These are phyloP conservation scores for Calvadosia cruxmelitensis DNA, from an alignment of 30 jellyfish, hydroid and myxozoan species.

Conservation along the genomic window DNA sequence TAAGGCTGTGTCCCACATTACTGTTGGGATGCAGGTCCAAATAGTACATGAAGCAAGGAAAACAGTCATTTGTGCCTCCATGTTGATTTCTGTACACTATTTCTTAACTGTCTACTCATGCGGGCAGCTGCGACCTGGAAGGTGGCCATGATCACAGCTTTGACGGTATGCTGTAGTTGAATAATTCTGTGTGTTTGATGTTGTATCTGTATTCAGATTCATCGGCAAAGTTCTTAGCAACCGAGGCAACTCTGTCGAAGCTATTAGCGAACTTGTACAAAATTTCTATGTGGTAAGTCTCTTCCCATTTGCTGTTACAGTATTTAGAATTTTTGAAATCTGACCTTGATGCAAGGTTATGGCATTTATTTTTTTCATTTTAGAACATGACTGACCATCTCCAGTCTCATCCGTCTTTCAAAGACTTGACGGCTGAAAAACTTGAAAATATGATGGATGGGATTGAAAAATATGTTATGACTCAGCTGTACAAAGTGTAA, in stretches of 20 bases:
- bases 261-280: constrained; percentile 82
- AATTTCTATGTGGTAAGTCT: constrained; percentile 73
- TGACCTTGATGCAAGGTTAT: background rate
- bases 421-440: constrained; percentile 61
- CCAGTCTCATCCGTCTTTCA: constrained; percentile 69
- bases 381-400: constrained; percentile 87
- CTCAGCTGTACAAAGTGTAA: constrained; percentile 85
- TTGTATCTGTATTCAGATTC: constrained; percentile 48
- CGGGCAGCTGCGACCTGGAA: too few relatives aligned
- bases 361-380: constrained; percentile 5
- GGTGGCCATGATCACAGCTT: too few relatives aligned
- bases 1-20: too few relatives aligned
- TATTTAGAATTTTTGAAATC: background rate
- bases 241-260: constrained; percentile 52
- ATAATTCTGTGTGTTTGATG: too few relatives aligned
- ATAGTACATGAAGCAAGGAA: too few relatives aligned
- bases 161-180: too few relatives aligned
- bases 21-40: too few relatives aligned
- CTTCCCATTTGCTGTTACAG: background rate
- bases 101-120: background rate
- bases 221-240: constrained; percentile 53
- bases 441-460: constrained; percentile 87
- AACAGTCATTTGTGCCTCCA: too few relatives aligned
- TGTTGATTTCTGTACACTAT: background rate
- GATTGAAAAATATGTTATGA: constrained; percentile 84